Conservation (phyloP, 2,113 vertebrate genomes). For the Phalacrocorax aristotelis region DNA sequence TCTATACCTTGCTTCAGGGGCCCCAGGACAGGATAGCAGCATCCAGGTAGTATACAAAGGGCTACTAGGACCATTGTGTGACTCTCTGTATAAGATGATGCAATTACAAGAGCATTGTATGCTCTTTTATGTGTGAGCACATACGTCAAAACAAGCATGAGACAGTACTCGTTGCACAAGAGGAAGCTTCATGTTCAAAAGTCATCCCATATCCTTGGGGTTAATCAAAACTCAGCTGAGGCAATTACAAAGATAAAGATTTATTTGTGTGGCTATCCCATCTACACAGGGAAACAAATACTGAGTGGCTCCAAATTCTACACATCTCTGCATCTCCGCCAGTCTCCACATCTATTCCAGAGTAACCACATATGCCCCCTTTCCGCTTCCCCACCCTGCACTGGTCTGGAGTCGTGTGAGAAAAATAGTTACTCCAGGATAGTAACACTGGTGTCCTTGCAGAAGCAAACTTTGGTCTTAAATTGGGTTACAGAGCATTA, state of each 20-base stretch:
- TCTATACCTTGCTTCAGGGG: not conserved
- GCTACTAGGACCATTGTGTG: not conserved
- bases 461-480: not conserved
- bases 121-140: not conserved
- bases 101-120: not conserved
- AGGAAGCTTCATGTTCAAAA: not conserved
- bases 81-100: not conserved
- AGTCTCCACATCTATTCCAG: not conserved
- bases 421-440: not conserved
- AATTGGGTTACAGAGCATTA: not conserved
- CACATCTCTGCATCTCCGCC: not conserved
- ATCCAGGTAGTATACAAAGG: not conserved
- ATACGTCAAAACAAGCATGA: constrained; percentile 8
- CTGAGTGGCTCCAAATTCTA: not conserved
- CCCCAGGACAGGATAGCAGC: not conserved
- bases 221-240: constrained; percentile 21
- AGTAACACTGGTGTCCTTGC: not conserved
- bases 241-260: not conserved
- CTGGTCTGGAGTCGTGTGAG: not conserved
- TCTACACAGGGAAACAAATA: not conserved
- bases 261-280: not conserved
- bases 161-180: not conserved
- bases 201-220: not conserved
- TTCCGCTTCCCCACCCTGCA: not conserved
- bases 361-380: not conserved